Evolutionary conservation across 2,113 vertebrate species (phyloP).

Genomic region (Eudorcas thomsonii): DNA sequence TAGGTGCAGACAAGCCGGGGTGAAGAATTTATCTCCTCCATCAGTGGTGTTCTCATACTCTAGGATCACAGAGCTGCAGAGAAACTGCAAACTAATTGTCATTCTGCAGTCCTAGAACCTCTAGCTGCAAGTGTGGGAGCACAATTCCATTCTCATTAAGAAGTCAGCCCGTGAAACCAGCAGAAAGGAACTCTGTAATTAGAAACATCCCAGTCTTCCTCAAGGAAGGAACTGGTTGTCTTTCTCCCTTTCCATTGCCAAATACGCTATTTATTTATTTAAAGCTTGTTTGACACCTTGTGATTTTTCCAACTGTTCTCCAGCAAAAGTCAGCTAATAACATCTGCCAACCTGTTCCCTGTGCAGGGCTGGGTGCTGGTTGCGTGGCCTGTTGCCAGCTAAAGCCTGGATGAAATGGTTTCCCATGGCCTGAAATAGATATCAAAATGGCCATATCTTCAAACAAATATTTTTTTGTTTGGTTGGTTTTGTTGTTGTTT

Average conservation of each 20-base stretch:
- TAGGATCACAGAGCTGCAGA: constrained; percentile 38
- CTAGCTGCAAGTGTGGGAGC: constrained; percentile 55
- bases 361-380: neutral
- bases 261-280: constrained; percentile 35
- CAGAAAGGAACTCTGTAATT: neutral
- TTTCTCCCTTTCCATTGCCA: neutral
- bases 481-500: neutral
- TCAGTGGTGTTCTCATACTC: constrained; percentile 19
- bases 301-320: constrained; percentile 61
- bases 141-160: constrained; percentile 29
- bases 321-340: constrained; percentile 29
- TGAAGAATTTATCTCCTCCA: neutral
- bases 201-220: neutral
- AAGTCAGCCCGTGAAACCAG: constrained; percentile 43
- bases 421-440: neutral
- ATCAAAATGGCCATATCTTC: neutral
- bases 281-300: constrained; percentile 27
- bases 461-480: neutral
- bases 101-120: constrained; percentile 71
- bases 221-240: neutral
- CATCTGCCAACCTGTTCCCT: neutral
- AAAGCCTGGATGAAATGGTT: neutral
- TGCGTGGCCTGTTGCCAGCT: constrained; percentile 4
- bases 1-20: constrained; percentile 29
- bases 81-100: constrained; percentile 61